phyloP scores from a whole-genome alignment of 2,797 vertebrate species.

The Trachurus trachurus region DNA sequence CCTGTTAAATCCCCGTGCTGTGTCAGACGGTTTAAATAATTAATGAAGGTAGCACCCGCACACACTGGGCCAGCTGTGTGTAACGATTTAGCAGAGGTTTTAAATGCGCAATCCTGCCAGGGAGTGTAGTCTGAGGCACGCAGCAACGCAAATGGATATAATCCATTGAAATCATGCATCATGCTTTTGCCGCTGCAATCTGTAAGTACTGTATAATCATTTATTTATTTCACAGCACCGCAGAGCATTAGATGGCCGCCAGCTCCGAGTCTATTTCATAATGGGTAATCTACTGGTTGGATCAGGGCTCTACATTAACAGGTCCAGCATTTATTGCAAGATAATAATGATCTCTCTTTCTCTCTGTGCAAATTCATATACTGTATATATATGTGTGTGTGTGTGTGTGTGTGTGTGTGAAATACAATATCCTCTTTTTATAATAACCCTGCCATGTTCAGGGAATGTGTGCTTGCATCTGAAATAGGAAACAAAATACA shows the following conservation, averaged over 20 bases:
- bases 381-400: no score
- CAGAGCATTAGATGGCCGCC: not conserved
- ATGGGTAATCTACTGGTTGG: not conserved
- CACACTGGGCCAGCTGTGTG: not conserved
- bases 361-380: not conserved
- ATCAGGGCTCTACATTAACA: not conserved
- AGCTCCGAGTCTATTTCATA: not conserved
- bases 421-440: not conserved
- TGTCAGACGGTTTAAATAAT: not conserved
- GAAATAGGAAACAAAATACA: no score
- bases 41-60: not conserved
- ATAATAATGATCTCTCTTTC: slow-evolving; percentile 2
- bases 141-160: not conserved
- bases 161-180: not conserved
- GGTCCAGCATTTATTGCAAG: not conserved
- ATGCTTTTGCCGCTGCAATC: not conserved
- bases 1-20: not conserved
- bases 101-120: not conserved
- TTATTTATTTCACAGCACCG: not conserved
- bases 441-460: no score
- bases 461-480: no score
- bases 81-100: not conserved
- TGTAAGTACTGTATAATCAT: not conserved
- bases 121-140: not conserved
- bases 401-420: not conserved